Percentiles rank a stretch among this genome's conserved stretches.
These are phyloP conservation scores for Microcaecilia unicolor DNA, from an alignment of 2,797 vertebrate species.

Conservation along the genomic window DNA sequence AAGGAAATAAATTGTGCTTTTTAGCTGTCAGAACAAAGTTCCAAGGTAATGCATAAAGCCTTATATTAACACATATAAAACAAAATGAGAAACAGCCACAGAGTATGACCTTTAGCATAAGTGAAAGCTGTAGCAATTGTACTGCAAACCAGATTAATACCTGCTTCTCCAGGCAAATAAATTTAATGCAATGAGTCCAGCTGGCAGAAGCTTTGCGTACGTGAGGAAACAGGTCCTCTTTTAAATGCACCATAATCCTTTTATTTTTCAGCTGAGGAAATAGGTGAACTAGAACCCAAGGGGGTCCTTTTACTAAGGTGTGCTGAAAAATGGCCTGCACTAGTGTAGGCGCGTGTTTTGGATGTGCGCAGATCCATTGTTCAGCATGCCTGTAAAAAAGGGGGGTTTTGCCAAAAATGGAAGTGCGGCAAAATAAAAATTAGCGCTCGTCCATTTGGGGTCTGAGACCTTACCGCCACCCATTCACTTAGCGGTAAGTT, in stretches of 20 bases:
- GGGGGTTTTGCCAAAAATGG: no score
- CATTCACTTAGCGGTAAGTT: no score
- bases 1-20: constrained; percentile 58
- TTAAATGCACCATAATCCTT: constrained; percentile 6
- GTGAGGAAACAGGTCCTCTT: constrained; percentile 12
- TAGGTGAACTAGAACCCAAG: neutral
- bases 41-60: constrained; percentile 55
- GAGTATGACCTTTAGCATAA: constrained; percentile 53
- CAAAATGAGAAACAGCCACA: constrained; percentile 60
- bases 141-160: constrained; percentile 49
- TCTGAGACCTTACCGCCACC: no score
- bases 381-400: no score
- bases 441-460: no score
- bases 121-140: constrained; percentile 56
- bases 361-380: no score
- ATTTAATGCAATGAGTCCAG: constrained; percentile 37
- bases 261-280: neutral
- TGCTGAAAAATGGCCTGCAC: no score
- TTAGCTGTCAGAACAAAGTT: constrained; percentile 59
- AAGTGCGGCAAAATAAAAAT: no score
- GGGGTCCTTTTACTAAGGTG: no score
- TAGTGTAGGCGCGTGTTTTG: no score
- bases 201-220: constrained; percentile 1
- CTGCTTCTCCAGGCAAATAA: constrained; percentile 51
- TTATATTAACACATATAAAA: constrained; percentile 64